These are phyloP conservation scores for Synergus japonicus DNA, from an alignment of 2,888 invertebrate species.

Conservation along the genomic window DNA sequence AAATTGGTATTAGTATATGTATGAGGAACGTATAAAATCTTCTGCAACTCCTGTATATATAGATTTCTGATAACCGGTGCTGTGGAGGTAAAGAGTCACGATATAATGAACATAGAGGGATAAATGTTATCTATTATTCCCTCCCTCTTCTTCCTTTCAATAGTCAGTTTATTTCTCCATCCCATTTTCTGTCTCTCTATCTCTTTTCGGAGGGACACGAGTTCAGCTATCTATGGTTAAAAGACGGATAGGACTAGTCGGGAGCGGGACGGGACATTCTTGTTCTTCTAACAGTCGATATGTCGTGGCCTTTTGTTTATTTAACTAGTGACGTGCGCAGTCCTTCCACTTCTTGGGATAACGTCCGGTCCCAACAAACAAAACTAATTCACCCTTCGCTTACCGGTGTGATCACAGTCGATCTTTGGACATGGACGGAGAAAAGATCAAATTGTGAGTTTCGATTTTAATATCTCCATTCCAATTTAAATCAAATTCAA, in stretches of 20 bases:
- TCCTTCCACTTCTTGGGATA: slow-evolving; percentile 55
- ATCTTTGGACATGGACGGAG: slow-evolving; percentile 68
- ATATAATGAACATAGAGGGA: slow-evolving; percentile 49
- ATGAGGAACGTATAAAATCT: not conserved
- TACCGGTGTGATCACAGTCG: slow-evolving; percentile 42
- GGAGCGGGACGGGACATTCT: slow-evolving; percentile 54
- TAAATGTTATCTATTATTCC: slow-evolving; percentile 54
- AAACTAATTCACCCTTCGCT: slow-evolving; percentile 49
- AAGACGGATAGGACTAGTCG: slow-evolving; percentile 56
- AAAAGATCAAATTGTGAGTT: slow-evolving; percentile 74
- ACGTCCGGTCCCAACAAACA: slow-evolving; percentile 43
- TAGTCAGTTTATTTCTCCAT: slow-evolving; percentile 3
- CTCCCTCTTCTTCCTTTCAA: slow-evolving; percentile 46
- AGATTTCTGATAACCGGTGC: slow-evolving; percentile 18
- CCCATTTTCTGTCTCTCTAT: slow-evolving; percentile 7
- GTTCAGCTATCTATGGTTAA: slow-evolving; percentile 66
- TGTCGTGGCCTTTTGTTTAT: slow-evolving; percentile 65
- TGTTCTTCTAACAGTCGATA: slow-evolving; percentile 60
- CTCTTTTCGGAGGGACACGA: slow-evolving; percentile 53
- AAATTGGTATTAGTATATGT: not conserved
- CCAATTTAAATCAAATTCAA: not conserved
- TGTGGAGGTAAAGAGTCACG: slow-evolving; percentile 16
- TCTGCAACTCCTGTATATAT: not conserved
- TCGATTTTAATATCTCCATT: not conserved
- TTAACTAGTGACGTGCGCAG: slow-evolving; percentile 67